Evolutionary conservation across 2,113 vertebrate genomes (phyloP).

Genomic region (Mixornis gularis): DNA sequence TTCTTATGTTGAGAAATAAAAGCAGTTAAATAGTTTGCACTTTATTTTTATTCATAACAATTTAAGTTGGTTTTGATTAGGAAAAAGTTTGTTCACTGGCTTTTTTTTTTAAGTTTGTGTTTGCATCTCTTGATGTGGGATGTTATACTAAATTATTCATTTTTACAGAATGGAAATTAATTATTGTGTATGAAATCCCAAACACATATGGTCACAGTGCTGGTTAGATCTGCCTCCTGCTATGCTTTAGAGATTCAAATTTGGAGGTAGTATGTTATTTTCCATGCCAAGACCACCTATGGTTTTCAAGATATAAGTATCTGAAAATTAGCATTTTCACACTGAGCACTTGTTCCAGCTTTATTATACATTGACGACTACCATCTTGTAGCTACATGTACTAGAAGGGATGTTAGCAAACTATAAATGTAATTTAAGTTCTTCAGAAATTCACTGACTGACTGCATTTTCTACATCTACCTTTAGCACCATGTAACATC

Average conservation of each 20-base stretch:
- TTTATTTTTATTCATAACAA: constrained; percentile 11
- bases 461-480: constrained; percentile 6
- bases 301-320: constrained; percentile 75
- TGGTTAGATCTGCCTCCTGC: constrained; percentile 74
- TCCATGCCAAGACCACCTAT: constrained; percentile 79
- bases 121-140: constrained; percentile 63
- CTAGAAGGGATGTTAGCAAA: background rate
- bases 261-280: constrained; percentile 76
- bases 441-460: background rate
- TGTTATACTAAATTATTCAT: constrained; percentile 78
- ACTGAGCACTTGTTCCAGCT: constrained; percentile 63
- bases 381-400: constrained; percentile 33
- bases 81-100: constrained; percentile 53
- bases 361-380: constrained; percentile 33
- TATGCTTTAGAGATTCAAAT: constrained; percentile 73
- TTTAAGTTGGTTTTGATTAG: constrained; percentile 1
- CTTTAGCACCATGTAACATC: background rate
- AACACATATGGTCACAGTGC: constrained; percentile 78
- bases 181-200: constrained; percentile 79
- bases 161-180: constrained; percentile 79
- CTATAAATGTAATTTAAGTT: constrained; percentile 21
- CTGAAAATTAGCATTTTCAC: constrained; percentile 76
- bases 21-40: background rate
- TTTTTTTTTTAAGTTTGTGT: constrained; percentile 53
- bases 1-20: constrained; percentile 1